Evolutionary conservation across 2,888 invertebrate species (phyloP).

Genomic region (Drosophila barbarae): DNA sequence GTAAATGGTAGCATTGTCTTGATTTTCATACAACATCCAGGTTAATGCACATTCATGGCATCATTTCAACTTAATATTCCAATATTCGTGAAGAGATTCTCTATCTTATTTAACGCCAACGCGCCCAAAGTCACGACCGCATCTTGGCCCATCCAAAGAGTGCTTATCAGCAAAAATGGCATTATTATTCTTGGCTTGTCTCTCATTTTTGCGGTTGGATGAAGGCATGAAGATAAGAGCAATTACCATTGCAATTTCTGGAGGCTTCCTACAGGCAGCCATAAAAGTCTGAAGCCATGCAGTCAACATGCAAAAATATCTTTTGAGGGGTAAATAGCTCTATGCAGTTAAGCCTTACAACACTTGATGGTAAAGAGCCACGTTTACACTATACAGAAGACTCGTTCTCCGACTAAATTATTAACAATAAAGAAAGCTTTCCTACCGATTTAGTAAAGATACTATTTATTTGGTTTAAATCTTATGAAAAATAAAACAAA

Average conservation of each 20-base stretch:
- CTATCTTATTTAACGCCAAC: constrained; percentile 14
- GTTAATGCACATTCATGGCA: constrained; percentile 3
- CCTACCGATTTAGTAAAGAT: background rate
- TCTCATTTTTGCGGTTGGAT: constrained; percentile 20
- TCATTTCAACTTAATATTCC: constrained; percentile 16
- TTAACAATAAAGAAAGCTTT: background rate
- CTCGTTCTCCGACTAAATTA: background rate
- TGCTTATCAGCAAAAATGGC: constrained; percentile 25
- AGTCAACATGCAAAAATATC: background rate
- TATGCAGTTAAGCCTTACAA: background rate
- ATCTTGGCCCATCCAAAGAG: constrained; percentile 15
- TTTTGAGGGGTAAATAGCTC: too few species aligned
- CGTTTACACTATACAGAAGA: background rate
- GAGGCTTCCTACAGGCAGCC: constrained; percentile 4
- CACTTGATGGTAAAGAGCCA: background rate
- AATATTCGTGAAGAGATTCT: constrained; percentile 17
- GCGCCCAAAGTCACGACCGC: constrained; percentile 34
- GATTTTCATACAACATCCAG: background rate
- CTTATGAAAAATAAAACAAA: background rate
- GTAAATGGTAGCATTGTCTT: background rate
- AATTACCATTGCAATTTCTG: constrained; percentile 34
- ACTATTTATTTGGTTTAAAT: background rate
- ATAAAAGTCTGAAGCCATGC: constrained; percentile 11
- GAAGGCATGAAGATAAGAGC: constrained; percentile 16
- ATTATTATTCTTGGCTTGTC: constrained; percentile 27